These are phyloP conservation scores for Conus betulinus DNA, from an alignment of 1,140 invertebrate species.

Conservation along the genomic window DNA sequence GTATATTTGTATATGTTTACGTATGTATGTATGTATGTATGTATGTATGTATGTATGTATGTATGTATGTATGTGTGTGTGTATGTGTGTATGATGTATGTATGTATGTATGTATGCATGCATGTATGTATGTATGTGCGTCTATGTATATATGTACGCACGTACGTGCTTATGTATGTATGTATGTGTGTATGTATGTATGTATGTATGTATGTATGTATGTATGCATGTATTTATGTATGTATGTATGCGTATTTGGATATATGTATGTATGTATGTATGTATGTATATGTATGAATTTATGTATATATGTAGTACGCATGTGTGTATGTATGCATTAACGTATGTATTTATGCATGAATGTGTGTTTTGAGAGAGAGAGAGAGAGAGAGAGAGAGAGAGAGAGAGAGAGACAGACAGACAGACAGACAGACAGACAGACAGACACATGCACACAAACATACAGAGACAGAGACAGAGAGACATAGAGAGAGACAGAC, in stretches of 20 bases:
- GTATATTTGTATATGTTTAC: too few relatives aligned
- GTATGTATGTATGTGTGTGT: neutral
- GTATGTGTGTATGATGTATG: neutral
- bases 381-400: too few relatives aligned
- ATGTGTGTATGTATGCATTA: neutral
- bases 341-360: neutral
- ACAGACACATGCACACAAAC: neutral
- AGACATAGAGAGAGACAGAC: too few relatives aligned
- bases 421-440: neutral
- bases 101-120: neutral
- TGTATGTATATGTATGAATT: neutral
- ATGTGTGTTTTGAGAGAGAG: neutral
- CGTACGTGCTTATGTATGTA: neutral
- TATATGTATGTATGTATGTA: neutral
- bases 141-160: neutral
- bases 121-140: neutral
- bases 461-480: neutral
- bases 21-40: neutral
- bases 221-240: neutral
- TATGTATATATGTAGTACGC: neutral
- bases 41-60: neutral
- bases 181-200: neutral
- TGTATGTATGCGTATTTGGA: neutral
- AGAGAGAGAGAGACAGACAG: too few relatives aligned
- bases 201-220: neutral